Evolutionary conservation across 2,888 invertebrate species (phyloP).

Genomic region (Uloborus plumipes): DNA sequence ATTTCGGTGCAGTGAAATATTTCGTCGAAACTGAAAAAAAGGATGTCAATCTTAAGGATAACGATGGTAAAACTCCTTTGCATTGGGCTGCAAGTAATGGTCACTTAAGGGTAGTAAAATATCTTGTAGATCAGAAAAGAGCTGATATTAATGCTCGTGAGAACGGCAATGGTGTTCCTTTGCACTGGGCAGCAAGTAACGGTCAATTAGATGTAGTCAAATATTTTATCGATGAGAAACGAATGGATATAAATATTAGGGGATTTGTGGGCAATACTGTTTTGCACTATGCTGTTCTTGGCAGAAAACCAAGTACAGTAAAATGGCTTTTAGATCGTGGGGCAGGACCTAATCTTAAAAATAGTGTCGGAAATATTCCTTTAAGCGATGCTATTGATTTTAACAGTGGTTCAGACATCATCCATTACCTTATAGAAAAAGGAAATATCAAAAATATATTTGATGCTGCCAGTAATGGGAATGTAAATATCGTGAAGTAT

Average conservation of each 20-base stretch:
- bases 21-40: background rate
- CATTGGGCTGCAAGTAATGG: conserved; percentile 10
- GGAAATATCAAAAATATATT: background rate
- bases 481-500: background rate
- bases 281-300: too few relatives aligned
- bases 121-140: background rate
- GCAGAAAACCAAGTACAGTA: too few relatives aligned
- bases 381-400: background rate
- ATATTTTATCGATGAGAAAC: background rate
- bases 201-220: conserved; percentile 2
- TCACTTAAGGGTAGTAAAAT: background rate
- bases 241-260: background rate
- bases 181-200: background rate
- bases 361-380: background rate
- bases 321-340: too few relatives aligned
- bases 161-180: background rate
- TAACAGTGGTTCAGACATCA: background rate
- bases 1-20: background rate
- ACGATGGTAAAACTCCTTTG: background rate
- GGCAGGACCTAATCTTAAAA: background rate
- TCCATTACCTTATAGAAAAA: background rate
- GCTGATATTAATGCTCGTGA: background rate
- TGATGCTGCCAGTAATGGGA: background rate
- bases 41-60: background rate
- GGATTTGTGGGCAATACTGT: too few relatives aligned